Conservation (phyloP, 2,888 invertebrate species). For the Mythimna vitellina region DNA sequence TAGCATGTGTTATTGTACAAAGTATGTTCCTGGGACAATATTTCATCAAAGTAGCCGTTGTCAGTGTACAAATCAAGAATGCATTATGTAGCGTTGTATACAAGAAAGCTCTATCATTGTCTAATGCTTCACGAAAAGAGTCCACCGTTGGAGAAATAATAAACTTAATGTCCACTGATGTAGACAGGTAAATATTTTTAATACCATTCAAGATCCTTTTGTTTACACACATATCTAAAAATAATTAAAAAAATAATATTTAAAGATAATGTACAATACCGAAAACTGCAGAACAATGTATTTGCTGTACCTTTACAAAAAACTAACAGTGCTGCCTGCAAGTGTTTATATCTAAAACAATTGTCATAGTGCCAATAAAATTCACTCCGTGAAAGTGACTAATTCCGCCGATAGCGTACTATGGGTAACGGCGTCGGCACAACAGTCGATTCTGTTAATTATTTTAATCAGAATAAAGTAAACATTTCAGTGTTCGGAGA, state of each 20-base stretch:
- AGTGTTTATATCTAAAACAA: neutral
- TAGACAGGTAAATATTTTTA: constrained; percentile 88
- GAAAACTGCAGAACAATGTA: neutral
- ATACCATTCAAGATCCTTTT: no score
- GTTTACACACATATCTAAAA: no score
- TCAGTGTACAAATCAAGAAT: constrained; percentile 95
- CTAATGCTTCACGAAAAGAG: constrained; percentile 93
- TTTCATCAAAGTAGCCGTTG: constrained; percentile 95
- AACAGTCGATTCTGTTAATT: constrained; percentile 16
- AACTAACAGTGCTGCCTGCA: neutral
- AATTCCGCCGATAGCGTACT: constrained; percentile 1
- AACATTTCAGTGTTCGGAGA: constrained; percentile 2
- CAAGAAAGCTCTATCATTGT: constrained; percentile 94
- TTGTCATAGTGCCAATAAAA: neutral
- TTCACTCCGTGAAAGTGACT: constrained; percentile 1
- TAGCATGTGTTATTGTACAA: constrained; percentile 93
- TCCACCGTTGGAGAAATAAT: constrained; percentile 96
- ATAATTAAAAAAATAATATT: neutral
- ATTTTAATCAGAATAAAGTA: constrained; percentile 11
- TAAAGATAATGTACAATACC: neutral
- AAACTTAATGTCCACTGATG: constrained; percentile 96
- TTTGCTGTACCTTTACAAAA: neutral
- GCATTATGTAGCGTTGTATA: constrained; percentile 95
- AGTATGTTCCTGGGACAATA: constrained; percentile 95
- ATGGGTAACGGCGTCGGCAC: neutral